Evolutionary conservation across 2,888 invertebrate species (phyloP), one percentile per base, ranked within the genome.

Genomic region (Lasioglossum marginatum): DNA sequence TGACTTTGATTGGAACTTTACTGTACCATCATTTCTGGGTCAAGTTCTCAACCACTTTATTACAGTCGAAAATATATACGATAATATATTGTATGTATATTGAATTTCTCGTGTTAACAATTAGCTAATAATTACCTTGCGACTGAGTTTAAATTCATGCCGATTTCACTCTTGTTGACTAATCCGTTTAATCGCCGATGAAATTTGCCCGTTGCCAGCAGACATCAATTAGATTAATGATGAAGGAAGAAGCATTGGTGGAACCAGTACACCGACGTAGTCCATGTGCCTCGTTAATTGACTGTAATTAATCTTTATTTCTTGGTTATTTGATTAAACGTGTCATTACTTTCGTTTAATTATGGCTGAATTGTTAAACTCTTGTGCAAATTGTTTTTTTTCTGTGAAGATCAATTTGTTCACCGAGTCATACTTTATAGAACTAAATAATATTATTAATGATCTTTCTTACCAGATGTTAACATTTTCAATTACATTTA

Each of bases 131-230:
- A 52, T 52, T 52, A 52, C 52, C 52, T 52, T 8, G 23, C 19
- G 52, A 52, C 52, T 10, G 10, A 52, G 23, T 52, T 52, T 52
- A 23, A 52, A 52, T 52, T 52, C 23, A 52, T 52, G 52, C 52
- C 23, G 52, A 52, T 52, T 52, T 52, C 52, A 8, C 52, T 23
- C 52, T 23, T 52, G 52, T 10, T 23, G 52, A 52, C 52, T 70
- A 70, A 77, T 77, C 48, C 27, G 52, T 52, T 77, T 70, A 70
- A 77, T 48, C 27, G 48, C 37, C 48, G 48, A 16, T n/a, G 23
- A n/a, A 52, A 23, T 60, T 60, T 34, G 19, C 10, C 19, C 19
- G 60, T 12, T 40, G 23, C 23, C 23, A 8, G 23, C 52, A 52
- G 52, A 52, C 52, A 52, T 23, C 52, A 23, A 52, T 52, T 52